Evolutionary conservation across 2,113 vertebrate genomes (phyloP), one percentile per base, ranked within the genome.

Genomic region (Scomber japonicus): DNA sequence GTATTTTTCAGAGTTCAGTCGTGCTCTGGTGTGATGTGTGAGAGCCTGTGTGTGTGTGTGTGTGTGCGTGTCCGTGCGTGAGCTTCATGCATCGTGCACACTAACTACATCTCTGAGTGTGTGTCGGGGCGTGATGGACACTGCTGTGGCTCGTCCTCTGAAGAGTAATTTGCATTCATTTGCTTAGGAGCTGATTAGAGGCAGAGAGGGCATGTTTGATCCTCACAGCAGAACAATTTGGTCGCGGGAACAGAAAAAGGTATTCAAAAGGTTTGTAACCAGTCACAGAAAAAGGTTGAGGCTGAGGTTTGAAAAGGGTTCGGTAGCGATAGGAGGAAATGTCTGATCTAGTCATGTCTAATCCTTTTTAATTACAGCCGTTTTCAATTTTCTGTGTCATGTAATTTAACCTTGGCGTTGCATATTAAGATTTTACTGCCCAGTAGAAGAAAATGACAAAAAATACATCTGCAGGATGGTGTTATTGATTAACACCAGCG

Each of bases 111-210:
- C 56, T 75, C 62, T 21, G 84, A 67, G 81, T 87, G 82, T 72
- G 76, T 84, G 71, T 83, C 48, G 11, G 55, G 78, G 71, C 40
- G 77, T 85, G 81, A 89, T 86, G 86, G 82, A 83, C 82, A 63
- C 78, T 64, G 81, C 78, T 69, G 79, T 79, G 84, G 60, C 83
- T 88, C 54, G 76, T 88, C 87, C 85, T 85, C 88, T 72, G 70
- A 83, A 80, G 71, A 83, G 27, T 85, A 11, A 84, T 91, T 92
- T 90, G 77, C 87, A 86, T 90, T 82, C 19, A 82, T 90, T 89
- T 89, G 85, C 78, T 81, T 48, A 14, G 49, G 51, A 85, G 81
- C 77, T 91, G 86, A 92, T 89, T 86, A 78, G 77, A 83, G 81
- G 83, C 57, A 24, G 71, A 68, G 80, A 83, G 71, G 71, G 61